phyloP scores from a whole-genome alignment of 1,140 invertebrate genomes.

The Apis laboriosa region DNA sequence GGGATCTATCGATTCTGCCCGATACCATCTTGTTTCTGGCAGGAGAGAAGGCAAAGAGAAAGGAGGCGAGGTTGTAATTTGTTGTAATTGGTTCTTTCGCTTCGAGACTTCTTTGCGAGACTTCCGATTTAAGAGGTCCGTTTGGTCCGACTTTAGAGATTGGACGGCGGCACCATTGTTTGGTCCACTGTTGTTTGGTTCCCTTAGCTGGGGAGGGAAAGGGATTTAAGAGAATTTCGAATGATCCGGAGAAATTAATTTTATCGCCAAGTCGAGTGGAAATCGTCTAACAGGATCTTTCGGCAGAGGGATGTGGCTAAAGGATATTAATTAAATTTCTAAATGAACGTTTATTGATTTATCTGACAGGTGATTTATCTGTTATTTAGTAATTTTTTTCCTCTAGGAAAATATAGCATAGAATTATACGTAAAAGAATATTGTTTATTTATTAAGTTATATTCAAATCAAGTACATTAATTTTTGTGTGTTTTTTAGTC shows the following conservation, averaged over 20 bases:
- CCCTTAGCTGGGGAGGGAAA: too few species aligned
- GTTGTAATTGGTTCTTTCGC: constrained; percentile 44
- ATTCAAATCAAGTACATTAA: too few species aligned
- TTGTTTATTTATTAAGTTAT: too few species aligned
- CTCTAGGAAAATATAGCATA: too few species aligned
- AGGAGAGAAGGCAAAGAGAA: neutral
- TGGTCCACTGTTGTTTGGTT: neutral
- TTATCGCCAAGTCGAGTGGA: neutral
- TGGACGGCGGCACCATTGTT: neutral
- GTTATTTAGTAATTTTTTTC: neutral
- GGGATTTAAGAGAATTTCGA: neutral
- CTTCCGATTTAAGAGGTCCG: neutral
- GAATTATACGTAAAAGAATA: too few species aligned
- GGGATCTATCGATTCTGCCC: constrained; percentile 42
- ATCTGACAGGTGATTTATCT: too few species aligned
- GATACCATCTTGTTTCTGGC: constrained; percentile 49
- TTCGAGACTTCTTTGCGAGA: neutral
- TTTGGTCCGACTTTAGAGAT: neutral
- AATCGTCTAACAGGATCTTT: neutral
- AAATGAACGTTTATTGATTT: neutral
- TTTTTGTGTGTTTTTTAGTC: too few species aligned
- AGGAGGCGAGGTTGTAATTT: constrained; percentile 33
- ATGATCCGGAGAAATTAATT: constrained; percentile 5
- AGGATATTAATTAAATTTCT: neutral
- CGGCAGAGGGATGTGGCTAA: neutral